A percentile compares a stretch with the other conserved stretches of the same genome.
phyloP scores from a whole-genome alignment of 2,888 invertebrate species.

The Thysanoteuthis rhombus region DNA sequence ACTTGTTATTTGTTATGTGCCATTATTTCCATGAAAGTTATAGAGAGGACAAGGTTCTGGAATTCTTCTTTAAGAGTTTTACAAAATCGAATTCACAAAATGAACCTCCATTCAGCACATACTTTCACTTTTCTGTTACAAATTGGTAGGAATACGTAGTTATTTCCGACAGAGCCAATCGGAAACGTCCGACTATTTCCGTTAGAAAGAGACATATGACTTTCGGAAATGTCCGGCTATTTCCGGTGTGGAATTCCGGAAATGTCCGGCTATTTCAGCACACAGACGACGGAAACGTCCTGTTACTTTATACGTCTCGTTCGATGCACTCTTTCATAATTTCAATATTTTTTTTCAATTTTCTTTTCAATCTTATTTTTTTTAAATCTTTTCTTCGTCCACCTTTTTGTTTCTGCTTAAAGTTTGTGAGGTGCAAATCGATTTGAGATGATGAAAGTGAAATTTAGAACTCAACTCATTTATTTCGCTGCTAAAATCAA shows the following conservation, averaged over 20 bases:
- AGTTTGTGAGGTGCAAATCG: background rate
- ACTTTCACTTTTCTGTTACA: background rate
- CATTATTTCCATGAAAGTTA: no score
- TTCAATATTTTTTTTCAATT: background rate
- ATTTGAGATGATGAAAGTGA: background rate
- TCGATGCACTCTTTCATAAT: background rate
- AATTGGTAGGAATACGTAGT: background rate
- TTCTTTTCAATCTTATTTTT: no score
- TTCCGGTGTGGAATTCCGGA: constrained; percentile 12
- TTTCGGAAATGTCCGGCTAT: background rate
- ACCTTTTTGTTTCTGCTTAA: background rate
- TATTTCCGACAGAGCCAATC: background rate
- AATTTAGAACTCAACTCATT: background rate
- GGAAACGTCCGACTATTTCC: background rate
- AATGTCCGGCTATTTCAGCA: background rate
- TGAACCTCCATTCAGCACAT: background rate
- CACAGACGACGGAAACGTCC: background rate
- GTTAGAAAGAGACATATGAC: background rate
- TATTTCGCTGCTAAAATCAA: background rate
- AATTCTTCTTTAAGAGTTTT: no score
- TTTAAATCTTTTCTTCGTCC: background rate
- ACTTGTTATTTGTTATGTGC: no score
- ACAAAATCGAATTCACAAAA: background rate
- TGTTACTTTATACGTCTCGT: background rate
- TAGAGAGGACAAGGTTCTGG: no score